Base-by-base conservation (phyloP, 2,113 vertebrate genomes). In the Dromiciops gliroides region DNA sequence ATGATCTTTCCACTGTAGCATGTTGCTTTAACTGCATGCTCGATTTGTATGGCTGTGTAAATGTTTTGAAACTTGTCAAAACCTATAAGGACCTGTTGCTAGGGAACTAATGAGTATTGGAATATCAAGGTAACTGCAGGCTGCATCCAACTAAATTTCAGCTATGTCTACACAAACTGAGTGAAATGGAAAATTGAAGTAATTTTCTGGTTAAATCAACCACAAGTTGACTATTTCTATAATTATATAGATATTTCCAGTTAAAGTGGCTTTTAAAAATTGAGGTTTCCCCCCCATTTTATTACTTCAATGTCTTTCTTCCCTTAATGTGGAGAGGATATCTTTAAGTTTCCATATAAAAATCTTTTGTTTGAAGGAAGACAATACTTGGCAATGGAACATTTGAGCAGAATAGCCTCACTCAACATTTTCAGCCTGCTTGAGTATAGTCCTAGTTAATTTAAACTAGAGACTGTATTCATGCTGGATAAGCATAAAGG, bases 381-480 rank as follows among this genome's bases (percentile, higher is more conserved):
- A 88, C 96, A 96, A 96, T 92, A 49, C 44, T 91, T 93, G 91
- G 3, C n/a, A 83, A 0, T 89, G 48, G 90, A 97, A 96, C 94
- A 94, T 47, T 95, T 95, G 67, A 93, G 89, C 90, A 93, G 95
- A 50, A 96, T 53, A 90, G 51, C 50, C 60, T 95, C 37, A 91
- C 95, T 97, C 48, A 50, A 95, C 93, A 96, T 89, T 49, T 98
- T 52, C 97, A 83, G 95, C 92, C n/a, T 95, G 51, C 93, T 44
- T 96, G 89, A 94, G 91, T 97, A 97, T 90, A 92, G 91, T 95
- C 26, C 50, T 94, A 31, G 95, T 89, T 97, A 94, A 97, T 97
- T 96, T 97, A 98, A 98, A 89, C 91, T 51, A 97, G 75, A 92
- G 98, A 92, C 95, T 52, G 0, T 49, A 19, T 44, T 83, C n/a